These are phyloP conservation scores for Leptosomus discolor DNA, from an alignment of 2,113 vertebrate species.

Conservation along the genomic window DNA sequence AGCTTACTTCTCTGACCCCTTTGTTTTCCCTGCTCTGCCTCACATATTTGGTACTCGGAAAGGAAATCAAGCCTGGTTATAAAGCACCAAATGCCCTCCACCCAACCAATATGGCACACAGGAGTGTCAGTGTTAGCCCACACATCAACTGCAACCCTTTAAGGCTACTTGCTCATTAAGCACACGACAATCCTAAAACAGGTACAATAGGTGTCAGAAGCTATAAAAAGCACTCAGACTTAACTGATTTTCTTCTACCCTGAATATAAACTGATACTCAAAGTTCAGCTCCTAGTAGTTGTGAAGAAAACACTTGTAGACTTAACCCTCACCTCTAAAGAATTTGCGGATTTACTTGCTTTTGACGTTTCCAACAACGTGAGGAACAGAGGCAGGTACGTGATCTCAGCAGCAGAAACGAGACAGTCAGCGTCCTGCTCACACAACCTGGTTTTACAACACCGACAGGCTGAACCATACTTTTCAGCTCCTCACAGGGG, in stretches of 20 bases:
- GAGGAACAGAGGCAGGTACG: not conserved
- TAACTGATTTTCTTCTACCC: not conserved
- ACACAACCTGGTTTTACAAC: not conserved
- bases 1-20: not conserved
- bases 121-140: not conserved
- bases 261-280: not conserved
- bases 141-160: not conserved
- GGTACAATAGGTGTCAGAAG: fast-evolving
- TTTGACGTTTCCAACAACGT: not conserved
- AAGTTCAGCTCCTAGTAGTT: not conserved
- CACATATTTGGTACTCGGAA: not conserved
- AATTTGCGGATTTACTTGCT: not conserved
- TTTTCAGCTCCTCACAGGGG: not conserved
- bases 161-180: not conserved
- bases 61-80: not conserved
- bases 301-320: not conserved
- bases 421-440: not conserved
- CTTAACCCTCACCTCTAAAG: not conserved
- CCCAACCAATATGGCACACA: not conserved
- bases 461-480: not conserved
- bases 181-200: not conserved
- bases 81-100: not conserved
- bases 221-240: not conserved
- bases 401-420: not conserved
- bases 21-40: not conserved